Evolutionary conservation across 2,113 vertebrate species (phyloP).

Genomic region (Gadus macrocephalus): DNA sequence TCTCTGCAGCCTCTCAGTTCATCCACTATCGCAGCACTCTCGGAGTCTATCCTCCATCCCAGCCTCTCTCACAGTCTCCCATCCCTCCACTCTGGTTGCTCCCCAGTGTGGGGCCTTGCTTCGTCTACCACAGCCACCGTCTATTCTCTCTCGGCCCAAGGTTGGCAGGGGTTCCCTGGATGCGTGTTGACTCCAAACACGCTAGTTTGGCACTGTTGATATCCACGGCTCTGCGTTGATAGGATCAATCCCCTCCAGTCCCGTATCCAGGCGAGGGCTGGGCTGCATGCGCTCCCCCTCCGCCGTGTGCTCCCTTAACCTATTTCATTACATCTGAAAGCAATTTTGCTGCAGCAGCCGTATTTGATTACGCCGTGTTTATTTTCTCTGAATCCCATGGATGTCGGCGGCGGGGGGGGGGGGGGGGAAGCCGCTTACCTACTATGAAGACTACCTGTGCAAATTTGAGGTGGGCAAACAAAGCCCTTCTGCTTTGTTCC

Average conservation of each 20-base stretch:
- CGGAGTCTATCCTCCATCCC: no score
- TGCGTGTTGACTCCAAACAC: conserved; percentile 36
- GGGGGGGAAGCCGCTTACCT: conserved; percentile 46
- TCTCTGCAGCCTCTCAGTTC: no score
- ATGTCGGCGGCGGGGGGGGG: conserved; percentile 14
- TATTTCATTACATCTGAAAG: conserved; percentile 52
- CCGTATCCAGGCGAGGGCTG: conserved; percentile 38
- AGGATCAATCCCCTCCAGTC: conserved; percentile 39
- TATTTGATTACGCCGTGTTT: conserved; percentile 57
- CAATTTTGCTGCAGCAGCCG: conserved; percentile 48
- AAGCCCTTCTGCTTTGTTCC: conserved; percentile 25
- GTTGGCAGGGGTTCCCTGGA: conserved; percentile 25
- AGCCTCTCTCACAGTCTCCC: neutral
- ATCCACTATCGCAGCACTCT: no score
- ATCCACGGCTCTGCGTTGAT: conserved; percentile 41
- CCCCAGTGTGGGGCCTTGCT: neutral
- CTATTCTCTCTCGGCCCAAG: conserved; percentile 19
- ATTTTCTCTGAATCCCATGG: conserved; percentile 47
- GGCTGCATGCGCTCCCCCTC: conserved; percentile 27
- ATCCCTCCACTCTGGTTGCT: neutral
- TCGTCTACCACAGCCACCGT: neutral
- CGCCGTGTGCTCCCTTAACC: conserved; percentile 37
- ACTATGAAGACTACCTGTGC: conserved; percentile 26
- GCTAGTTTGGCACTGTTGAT: conserved; percentile 38
- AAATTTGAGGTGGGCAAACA: conserved; percentile 39